Conservation (phyloP, 2,888 invertebrate species). For the Thera britannica region DNA sequence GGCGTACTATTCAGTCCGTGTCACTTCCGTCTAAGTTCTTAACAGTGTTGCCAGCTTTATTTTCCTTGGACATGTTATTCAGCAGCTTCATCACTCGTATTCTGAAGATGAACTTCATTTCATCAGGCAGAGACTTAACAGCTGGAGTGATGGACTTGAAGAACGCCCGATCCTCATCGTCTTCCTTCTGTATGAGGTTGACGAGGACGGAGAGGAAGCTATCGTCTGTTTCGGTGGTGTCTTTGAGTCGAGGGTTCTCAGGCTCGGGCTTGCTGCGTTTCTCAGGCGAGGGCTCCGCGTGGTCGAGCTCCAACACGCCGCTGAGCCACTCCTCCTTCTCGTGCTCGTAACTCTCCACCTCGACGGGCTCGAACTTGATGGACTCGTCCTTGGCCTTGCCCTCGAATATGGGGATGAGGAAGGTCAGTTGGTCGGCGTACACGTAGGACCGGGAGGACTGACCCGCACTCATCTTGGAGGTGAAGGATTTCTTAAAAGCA, state of each 20-base stretch:
- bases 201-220: slow-evolving; percentile 57
- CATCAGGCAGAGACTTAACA: slow-evolving; percentile 61
- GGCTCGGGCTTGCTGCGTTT: slow-evolving; percentile 45
- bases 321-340: slow-evolving; percentile 55
- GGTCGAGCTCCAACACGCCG: slow-evolving; percentile 57
- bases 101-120: slow-evolving; percentile 64
- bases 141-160: slow-evolving; percentile 67
- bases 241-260: slow-evolving; percentile 41
- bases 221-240: slow-evolving; percentile 42
- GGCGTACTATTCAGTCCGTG: slow-evolving; percentile 30
- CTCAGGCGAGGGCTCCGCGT: slow-evolving; percentile 34
- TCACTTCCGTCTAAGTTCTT: slow-evolving; percentile 44
- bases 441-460: slow-evolving; percentile 53
- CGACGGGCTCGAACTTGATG: slow-evolving; percentile 9
- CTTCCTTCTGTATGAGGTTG: slow-evolving; percentile 64
- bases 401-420: slow-evolving; percentile 44
- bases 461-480: slow-evolving; percentile 3
- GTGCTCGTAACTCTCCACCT: slow-evolving; percentile 24
- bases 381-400: slow-evolving; percentile 1
- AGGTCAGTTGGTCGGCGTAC: slow-evolving; percentile 56
- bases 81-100: slow-evolving; percentile 66
- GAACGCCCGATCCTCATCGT: slow-evolving; percentile 71
- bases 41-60: slow-evolving; percentile 36
- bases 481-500: slow-evolving; percentile 52
- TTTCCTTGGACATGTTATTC: slow-evolving; percentile 36